Evolutionary conservation across 1,140 invertebrate genomes (phyloP).

Genomic region (Tenebrio molitor): DNA sequence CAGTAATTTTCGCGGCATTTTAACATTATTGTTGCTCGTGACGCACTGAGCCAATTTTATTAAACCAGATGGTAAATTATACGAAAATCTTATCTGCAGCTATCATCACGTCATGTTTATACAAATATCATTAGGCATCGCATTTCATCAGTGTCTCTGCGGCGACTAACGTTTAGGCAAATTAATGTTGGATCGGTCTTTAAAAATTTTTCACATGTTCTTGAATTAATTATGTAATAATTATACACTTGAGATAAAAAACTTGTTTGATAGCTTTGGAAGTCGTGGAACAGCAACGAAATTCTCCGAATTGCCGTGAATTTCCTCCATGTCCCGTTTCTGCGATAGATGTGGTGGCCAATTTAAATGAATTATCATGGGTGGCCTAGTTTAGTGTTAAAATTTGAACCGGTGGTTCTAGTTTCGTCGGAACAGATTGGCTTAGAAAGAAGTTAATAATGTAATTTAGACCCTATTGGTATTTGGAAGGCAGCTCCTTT

Average conservation of each 20-base stretch:
- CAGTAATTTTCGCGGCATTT: slow-evolving; percentile 19
- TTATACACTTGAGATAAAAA: not conserved
- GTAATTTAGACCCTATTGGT: no score
- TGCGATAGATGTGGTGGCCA: not conserved
- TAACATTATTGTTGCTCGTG: slow-evolving; percentile 15
- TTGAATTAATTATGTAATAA: slow-evolving; percentile 12
- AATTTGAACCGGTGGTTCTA: not conserved
- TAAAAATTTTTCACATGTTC: slow-evolving; percentile 1
- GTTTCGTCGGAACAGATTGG: no score
- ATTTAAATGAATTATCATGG: slow-evolving; percentile 1
- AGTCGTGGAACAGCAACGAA: not conserved
- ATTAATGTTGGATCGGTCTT: not conserved
- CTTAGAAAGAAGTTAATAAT: not conserved
- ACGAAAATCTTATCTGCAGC: slow-evolving; percentile 25
- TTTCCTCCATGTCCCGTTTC: not conserved
- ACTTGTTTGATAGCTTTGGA: not conserved
- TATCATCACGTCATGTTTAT: slow-evolving; percentile 27
- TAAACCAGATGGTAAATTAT: slow-evolving; percentile 36
- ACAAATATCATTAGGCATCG: not conserved
- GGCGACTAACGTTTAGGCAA: not conserved
- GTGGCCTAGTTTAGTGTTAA: not conserved
- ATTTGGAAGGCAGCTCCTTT: no score
- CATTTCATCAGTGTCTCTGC: not conserved
- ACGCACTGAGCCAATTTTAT: slow-evolving; percentile 35
- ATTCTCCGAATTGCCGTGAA: not conserved